These are phyloP conservation scores for Bathynomus jamesi DNA, from an alignment of 1,140 invertebrate genomes.

Conservation along the genomic window DNA sequence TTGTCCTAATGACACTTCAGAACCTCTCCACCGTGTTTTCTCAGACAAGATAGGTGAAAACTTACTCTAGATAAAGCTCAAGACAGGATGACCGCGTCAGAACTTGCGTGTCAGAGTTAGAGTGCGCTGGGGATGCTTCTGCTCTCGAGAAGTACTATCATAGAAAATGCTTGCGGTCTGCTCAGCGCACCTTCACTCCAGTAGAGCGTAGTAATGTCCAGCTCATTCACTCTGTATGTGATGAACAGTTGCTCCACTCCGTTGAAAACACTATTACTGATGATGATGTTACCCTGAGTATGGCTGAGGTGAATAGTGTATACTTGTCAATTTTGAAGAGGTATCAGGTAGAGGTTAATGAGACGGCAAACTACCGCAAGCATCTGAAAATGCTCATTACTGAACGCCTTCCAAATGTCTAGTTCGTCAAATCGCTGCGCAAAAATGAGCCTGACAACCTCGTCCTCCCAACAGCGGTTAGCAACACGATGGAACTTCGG, in stretches of 20 bases:
- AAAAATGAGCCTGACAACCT: conserved; percentile 13
- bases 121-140: background rate
- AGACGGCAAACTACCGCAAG: background rate
- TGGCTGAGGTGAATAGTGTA: background rate
- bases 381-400: background rate
- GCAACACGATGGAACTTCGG: conserved; percentile 2
- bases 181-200: background rate
- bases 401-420: background rate
- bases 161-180: background rate
- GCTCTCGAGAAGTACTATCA: background rate
- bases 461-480: background rate
- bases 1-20: background rate
- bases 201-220: background rate
- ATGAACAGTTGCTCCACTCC: background rate
- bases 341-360: background rate
- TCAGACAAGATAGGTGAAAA: background rate
- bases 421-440: conserved; percentile 5
- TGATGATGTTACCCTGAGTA: background rate
- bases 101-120: background rate
- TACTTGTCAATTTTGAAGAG: background rate
- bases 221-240: background rate
- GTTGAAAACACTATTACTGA: background rate
- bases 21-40: background rate
- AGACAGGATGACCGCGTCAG: too few relatives aligned
- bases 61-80: background rate